Evolutionary conservation across 92 coral and sea anemone genomes (phyloP), one percentile per base, ranked within the genome.

Genomic region (Porites evermanni): DNA sequence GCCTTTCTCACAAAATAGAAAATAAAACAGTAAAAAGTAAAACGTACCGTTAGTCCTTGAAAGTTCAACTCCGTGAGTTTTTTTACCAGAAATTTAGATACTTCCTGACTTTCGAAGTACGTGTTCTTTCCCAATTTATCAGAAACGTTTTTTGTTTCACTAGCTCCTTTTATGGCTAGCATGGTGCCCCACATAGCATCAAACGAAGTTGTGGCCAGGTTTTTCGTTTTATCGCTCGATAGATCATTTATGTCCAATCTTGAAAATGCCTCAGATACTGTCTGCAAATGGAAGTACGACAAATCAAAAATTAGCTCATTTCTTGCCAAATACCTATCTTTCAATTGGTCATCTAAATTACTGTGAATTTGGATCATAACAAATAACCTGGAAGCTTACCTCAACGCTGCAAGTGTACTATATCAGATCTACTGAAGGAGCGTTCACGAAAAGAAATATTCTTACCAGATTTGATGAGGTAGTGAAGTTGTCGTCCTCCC

Each of bases 401-500:
- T 38, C 47, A 38, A 38, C 47, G 47, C 32, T 38, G 47, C 4
- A 38, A 38, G 4, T 38, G 2, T 29, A 29, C 32, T 24, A 29
- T 38, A 38, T 38, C 47, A 38, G 6, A 38, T 38, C 47, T 38
- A 38, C 47, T 38, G 47, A 38, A 38, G 47, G 47, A 4, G 38
- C 47, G 47, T 38, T 38, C 47, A 38, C 47, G 47, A 38, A 8
- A 14, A 8, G 61, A 56, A 11, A 56, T 14, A 11, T 17, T 18
- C 91, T 86, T 88, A 97, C 99, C 97, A 93, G n/a, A 32, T 98
- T 98, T 7, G 97, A 91, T 26, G 79, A 86, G 2, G 99, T 93
- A 17, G 74, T 19, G 2, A 20, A 32, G 18, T 78, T n/a, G 0
- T 4, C 51, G 71, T 97, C 98, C 29, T 14, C 54, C 51, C 99